A percentile compares a stretch with the other conserved stretches of the same genome.
These are phyloP conservation scores for Gnatocerus cornutus DNA, from an alignment of 2,888 invertebrate genomes.

Conservation along the genomic window DNA sequence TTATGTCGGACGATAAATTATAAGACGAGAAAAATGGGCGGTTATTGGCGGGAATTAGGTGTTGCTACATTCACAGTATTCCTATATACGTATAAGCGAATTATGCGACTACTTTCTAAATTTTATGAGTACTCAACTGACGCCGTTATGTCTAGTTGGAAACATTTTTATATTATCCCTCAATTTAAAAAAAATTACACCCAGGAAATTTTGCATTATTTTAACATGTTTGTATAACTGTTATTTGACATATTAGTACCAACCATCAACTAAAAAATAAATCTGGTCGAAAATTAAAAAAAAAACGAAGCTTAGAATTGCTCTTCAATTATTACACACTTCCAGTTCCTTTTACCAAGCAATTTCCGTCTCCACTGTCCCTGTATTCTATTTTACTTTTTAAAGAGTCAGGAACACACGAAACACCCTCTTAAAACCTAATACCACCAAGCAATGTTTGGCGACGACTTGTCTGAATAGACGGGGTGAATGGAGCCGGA, in stretches of 20 bases:
- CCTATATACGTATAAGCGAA: background rate
- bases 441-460: background rate
- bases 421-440: slow-evolving; percentile 4
- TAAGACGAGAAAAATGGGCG: slow-evolving; percentile 23
- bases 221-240: too few relatives aligned
- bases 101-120: slow-evolving; percentile 8
- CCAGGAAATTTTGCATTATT: too few relatives aligned
- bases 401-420: too few relatives aligned
- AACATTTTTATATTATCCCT: too few relatives aligned
- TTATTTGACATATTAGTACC: too few relatives aligned
- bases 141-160: background rate
- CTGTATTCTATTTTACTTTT: slow-evolving; percentile 5
- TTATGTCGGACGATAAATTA: slow-evolving; percentile 37
- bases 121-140: background rate
- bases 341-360: too few relatives aligned
- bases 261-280: too few relatives aligned
- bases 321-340: too few relatives aligned
- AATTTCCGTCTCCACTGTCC: too few relatives aligned
- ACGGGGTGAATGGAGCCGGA: slow-evolving; percentile 23
- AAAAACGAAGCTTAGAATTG: too few relatives aligned
- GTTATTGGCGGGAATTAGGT: slow-evolving; percentile 20
- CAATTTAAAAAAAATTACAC: too few relatives aligned
- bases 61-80: slow-evolving; percentile 7
- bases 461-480: slow-evolving; percentile 8
- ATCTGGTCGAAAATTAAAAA: too few relatives aligned